Evolutionary conservation across 2,113 vertebrate species (phyloP).

Genomic region (Theristicus caerulescens): DNA sequence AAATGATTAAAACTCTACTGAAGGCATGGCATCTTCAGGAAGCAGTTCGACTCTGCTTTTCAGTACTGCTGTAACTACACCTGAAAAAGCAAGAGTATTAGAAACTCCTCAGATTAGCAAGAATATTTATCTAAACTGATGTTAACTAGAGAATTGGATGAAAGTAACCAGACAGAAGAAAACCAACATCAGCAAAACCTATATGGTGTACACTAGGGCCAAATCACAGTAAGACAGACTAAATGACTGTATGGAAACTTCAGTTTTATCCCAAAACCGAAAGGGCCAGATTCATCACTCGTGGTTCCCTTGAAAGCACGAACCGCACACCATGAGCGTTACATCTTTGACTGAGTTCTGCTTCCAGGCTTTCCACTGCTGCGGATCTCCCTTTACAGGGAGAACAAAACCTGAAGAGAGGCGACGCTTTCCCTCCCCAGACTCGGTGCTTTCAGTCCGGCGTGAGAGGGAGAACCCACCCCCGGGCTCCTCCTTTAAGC

Average conservation of each 20-base stretch:
- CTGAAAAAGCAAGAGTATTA: not conserved
- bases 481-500: too few species aligned
- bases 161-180: not conserved
- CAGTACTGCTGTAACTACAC: not conserved
- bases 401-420: not conserved
- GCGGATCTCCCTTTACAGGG: rapidly evolving
- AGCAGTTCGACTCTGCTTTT: not conserved
- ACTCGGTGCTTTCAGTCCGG: too few species aligned
- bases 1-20: not conserved
- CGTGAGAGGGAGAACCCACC: rapidly evolving
- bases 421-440: not conserved
- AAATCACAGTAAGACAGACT: rapidly evolving
- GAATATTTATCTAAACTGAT: not conserved
- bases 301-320: not conserved
- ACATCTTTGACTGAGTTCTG: rapidly evolving
- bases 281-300: not conserved
- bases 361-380: not conserved
- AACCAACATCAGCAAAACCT: not conserved
- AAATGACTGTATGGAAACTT: rapidly evolving
- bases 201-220: rapidly evolving
- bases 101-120: not conserved
- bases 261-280: not conserved
- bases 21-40: not conserved
- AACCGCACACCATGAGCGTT: rapidly evolving
- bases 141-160: not conserved